These are phyloP conservation scores for Morelia viridis DNA, from an alignment of 2,797 vertebrate genomes.

Conservation along the genomic window DNA sequence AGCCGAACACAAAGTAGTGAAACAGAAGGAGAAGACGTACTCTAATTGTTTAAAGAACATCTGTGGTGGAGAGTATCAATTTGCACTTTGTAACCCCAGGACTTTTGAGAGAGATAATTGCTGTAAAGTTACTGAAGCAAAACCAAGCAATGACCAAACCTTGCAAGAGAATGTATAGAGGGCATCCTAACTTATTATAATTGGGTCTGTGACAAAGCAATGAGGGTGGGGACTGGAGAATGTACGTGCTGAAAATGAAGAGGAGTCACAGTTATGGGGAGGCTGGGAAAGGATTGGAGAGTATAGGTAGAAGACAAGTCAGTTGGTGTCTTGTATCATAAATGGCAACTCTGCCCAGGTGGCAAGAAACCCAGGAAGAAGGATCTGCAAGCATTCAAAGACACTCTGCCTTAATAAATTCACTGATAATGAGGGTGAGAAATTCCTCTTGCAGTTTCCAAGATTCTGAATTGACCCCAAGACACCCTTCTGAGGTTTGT, in stretches of 20 bases:
- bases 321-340: not conserved
- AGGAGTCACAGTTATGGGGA: not conserved
- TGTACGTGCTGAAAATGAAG: not conserved
- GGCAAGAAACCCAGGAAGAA: not conserved
- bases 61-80: slow-evolving; percentile 8
- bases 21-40: not conserved
- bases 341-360: not conserved
- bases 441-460: not conserved
- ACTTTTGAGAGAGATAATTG: slow-evolving; percentile 21
- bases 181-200: slow-evolving; percentile 7
- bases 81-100: slow-evolving; percentile 13
- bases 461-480: not conserved
- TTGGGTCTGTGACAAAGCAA: not conserved
- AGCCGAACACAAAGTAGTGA: not conserved
- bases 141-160: not conserved
- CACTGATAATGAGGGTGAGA: not conserved
- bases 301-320: not conserved
- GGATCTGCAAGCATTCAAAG: not conserved
- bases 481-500: not conserved
- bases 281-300: not conserved
- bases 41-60: slow-evolving; percentile 16
- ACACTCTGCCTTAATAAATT: not conserved
- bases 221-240: not conserved
- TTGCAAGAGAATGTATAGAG: not conserved
- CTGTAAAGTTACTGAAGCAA: slow-evolving; percentile 14